Base-by-base conservation (phyloP, 1,140 invertebrate species). In the Papilio helenus region DNA sequence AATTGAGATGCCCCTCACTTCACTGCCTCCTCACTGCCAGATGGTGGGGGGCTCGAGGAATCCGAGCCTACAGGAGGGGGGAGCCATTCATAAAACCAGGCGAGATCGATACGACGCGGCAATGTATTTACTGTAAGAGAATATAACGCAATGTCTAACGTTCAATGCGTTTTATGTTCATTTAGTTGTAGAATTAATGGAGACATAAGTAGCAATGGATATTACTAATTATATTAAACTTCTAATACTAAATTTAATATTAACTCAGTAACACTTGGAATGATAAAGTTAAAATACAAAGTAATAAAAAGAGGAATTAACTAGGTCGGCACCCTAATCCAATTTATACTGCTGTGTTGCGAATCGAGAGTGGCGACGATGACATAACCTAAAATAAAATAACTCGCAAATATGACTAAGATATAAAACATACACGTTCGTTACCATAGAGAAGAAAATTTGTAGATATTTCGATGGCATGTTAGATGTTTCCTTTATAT, bases 41-140 rank as follows among this genome's bases (percentile, higher is more conserved):
- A 68, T 49, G 46, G 73, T 12, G 73, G 73, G 46, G 46, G 49
- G 23, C 18, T 8, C 5, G 72, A 20, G 46, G 44, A 16, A 39
- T 0, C 46, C 44, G 23, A 12, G 20, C 20, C 42, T 23, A 51
- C 16, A 20, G 20, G 16, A 9, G 76, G 81, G 81, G 72, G 79
- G 84, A 83, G 84, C 86, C 91, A 92, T 92, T 92, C 91, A 92
- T 90, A 91, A 90, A 90, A 91, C 89, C 86, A 82, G 88, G 83
- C 83, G 73, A 84, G 91, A 91, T 92, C 91, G 89, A 92, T 92
- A 92, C 83, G 80, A 88, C 88, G 87, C 81, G 81, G 82, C 83
- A 88, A 81, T 80, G 39, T 65, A 81, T 79, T 29, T 34, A 72
- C 18, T 39, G 39, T n/a, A 44, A 72, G n/a, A 72, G 34, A 20